phyloP scores from a whole-genome alignment of 2,888 invertebrate species.

The Oligia strigilis region DNA sequence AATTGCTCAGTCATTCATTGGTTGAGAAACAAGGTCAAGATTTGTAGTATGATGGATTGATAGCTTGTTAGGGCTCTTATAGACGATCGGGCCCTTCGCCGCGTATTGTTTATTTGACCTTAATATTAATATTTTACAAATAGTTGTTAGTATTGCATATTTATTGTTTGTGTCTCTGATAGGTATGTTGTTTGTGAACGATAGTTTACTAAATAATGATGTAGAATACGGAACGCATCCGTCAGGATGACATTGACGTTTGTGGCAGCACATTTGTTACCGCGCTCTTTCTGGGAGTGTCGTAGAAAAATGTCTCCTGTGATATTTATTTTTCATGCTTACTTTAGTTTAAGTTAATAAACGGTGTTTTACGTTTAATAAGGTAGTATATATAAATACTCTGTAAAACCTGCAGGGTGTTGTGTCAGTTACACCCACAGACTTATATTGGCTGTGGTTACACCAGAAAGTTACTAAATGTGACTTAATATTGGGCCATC shows the following conservation, averaged over 20 bases:
- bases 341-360: background rate
- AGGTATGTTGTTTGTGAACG: background rate
- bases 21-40: constrained; percentile 75
- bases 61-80: constrained; percentile 47
- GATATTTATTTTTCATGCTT: background rate
- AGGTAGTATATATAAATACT: background rate
- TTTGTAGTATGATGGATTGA: constrained; percentile 56
- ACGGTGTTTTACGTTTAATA: background rate
- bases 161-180: background rate
- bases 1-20: constrained; percentile 69
- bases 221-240: background rate
- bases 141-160: background rate
- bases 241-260: background rate
- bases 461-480: background rate
- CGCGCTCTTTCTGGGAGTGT: background rate
- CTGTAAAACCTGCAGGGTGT: background rate
- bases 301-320: background rate
- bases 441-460: no score
- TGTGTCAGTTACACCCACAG: background rate
- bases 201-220: background rate
- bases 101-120: background rate
- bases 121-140: no score
- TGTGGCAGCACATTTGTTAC: background rate
- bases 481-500: background rate
- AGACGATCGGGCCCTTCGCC: background rate